Percentiles rank a stretch among this genome's conserved stretches.
phyloP scores from a whole-genome alignment of 2,797 vertebrate species.

The Anabas testudineus region DNA sequence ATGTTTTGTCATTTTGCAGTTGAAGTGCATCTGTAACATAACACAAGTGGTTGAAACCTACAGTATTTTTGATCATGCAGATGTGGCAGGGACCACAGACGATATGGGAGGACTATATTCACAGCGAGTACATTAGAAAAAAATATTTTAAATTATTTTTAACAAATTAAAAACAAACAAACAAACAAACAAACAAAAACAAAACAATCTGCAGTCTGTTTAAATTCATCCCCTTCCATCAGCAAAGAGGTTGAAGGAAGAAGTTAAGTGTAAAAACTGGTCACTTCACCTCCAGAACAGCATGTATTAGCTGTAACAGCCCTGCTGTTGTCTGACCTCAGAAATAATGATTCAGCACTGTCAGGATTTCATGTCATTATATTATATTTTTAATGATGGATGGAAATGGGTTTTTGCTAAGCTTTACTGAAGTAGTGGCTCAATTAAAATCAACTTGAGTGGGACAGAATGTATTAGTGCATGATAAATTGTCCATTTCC shows the following conservation, averaged over 20 bases:
- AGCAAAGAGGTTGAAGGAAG: not conserved
- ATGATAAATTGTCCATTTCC: not conserved
- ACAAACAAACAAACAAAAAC: not conserved
- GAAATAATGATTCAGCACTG: slow-evolving; percentile 27
- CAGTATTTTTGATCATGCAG: too few relatives aligned
- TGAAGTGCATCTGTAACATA: too few relatives aligned
- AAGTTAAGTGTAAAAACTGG: slow-evolving; percentile 24
- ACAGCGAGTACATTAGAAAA: too few relatives aligned
- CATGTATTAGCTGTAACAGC: not conserved
- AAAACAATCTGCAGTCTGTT: not conserved
- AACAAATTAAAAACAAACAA: not conserved
- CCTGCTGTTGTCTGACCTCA: slow-evolving; percentile 1
- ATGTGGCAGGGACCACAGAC: too few relatives aligned
- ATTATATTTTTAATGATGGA: slow-evolving; percentile 9
- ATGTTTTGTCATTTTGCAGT: too few relatives aligned
- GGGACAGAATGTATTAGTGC: slow-evolving; percentile 14
- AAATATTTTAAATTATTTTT: too few relatives aligned
- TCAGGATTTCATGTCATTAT: slow-evolving; percentile 28
- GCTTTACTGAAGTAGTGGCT: slow-evolving; percentile 21
- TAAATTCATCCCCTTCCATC: not conserved
- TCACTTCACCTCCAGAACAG: slow-evolving; percentile 11
- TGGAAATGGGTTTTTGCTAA: slow-evolving; percentile 43
- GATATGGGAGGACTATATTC: too few relatives aligned
- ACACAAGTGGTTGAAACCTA: too few relatives aligned
- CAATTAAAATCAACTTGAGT: slow-evolving; percentile 38